Evolutionary conservation across 2,888 invertebrate genomes (phyloP).

Genomic region (Lithophane socia): DNA sequence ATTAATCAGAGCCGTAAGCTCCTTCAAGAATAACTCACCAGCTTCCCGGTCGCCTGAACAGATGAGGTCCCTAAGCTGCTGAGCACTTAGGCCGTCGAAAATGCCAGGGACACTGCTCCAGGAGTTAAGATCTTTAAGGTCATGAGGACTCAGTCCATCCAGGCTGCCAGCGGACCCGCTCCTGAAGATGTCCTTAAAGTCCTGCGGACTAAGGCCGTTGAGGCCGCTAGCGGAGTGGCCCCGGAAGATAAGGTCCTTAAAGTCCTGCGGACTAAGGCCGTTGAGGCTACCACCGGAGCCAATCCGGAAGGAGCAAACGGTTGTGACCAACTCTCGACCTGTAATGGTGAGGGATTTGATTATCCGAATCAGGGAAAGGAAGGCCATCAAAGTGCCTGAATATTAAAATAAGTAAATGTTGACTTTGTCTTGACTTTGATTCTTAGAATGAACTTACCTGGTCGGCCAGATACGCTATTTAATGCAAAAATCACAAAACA

Average conservation of each 20-base stretch:
- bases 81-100: neutral
- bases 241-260: neutral
- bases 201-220: neutral
- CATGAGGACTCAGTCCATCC: neutral
- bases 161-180: neutral
- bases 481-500: neutral
- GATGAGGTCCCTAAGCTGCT: neutral
- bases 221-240: neutral
- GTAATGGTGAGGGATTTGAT: neutral
- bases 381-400: neutral
- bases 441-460: neutral
- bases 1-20: neutral
- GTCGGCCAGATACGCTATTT: neutral
- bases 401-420: too few relatives aligned
- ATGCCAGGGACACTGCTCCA: neutral
- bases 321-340: neutral
- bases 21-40: neutral
- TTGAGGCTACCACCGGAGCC: neutral
- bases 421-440: neutral
- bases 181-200: neutral
- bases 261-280: neutral
- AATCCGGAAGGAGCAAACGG: neutral
- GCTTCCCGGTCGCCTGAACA: neutral
- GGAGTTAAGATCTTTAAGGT: neutral
- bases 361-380: neutral